phyloP scores from a whole-genome alignment of 1,140 invertebrate species.

The Leptonema lineaticorne region DNA sequence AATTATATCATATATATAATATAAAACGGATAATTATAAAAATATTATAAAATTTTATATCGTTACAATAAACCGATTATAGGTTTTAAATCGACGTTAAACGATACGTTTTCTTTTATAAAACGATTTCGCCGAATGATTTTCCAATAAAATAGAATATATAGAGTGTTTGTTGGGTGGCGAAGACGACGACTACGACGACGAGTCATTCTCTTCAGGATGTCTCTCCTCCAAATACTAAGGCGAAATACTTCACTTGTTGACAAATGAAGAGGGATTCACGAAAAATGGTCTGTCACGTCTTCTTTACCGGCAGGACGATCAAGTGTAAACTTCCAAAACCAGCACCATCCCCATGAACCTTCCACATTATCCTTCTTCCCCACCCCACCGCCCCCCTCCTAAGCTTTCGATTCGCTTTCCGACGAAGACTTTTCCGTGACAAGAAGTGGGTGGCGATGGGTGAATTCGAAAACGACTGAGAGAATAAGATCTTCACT shows the following conservation, averaged over 20 bases:
- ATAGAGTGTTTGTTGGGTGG: background rate
- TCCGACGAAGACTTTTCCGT: background rate
- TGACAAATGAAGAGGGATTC: constrained; percentile 39
- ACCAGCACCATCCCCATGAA: background rate
- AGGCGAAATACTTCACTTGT: constrained; percentile 33
- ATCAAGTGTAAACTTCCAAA: constrained; percentile 37
- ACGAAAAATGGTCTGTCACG: constrained; percentile 40
- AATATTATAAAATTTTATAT: too few relatives aligned
- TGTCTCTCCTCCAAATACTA: background rate
- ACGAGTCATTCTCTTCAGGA: background rate
- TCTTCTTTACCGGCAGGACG: constrained; percentile 34
- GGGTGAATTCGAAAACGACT: too few relatives aligned
- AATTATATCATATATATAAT: too few relatives aligned
- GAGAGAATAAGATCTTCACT: too few relatives aligned
- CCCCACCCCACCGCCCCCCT: background rate
- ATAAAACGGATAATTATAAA: too few relatives aligned
- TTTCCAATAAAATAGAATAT: constrained; percentile 1
- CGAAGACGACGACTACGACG: background rate
- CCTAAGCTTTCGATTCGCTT: background rate
- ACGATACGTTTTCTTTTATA: background rate
- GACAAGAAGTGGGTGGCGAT: background rate
- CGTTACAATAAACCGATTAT: too few relatives aligned
- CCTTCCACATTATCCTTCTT: background rate
- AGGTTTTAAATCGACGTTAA: too few relatives aligned
- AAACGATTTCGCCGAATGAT: background rate